These are phyloP conservation scores for Antennarius maculatus DNA, from an alignment of 2,797 vertebrate species.

Conservation along the genomic window DNA sequence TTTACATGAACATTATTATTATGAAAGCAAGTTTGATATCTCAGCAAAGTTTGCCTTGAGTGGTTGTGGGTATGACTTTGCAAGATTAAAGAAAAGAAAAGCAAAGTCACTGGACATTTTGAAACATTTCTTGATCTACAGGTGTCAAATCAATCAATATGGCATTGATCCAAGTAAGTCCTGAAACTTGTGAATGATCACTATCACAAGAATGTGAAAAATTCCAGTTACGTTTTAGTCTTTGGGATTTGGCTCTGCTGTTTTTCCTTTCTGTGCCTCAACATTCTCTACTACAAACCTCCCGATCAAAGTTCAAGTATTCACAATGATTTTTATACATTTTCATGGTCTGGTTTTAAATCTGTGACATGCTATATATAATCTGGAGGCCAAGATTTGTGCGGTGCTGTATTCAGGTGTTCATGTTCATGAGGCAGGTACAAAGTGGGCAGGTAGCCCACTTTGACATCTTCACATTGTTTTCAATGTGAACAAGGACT, in stretches of 20 bases:
- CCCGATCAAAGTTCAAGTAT: background rate
- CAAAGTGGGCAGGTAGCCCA: no score
- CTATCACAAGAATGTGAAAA: conserved; percentile 8
- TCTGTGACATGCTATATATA: background rate
- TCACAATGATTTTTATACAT: background rate
- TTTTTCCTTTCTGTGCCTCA: conserved; percentile 18
- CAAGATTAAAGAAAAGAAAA: background rate
- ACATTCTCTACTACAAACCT: background rate
- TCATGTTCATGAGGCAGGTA: no score
- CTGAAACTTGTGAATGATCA: background rate
- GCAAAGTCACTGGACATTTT: conserved; percentile 1
- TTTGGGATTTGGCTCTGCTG: background rate
- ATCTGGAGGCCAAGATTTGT: background rate
- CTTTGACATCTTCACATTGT: no score
- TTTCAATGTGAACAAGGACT: no score
- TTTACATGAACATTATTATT: background rate
- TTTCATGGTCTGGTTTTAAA: background rate
- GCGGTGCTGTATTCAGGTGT: no score
- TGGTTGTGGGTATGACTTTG: background rate
- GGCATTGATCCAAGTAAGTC: conserved; percentile 1
- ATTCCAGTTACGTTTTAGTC: background rate
- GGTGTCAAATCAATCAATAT: background rate
- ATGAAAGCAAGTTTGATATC: no score
- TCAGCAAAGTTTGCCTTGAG: background rate
- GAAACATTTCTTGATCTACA: background rate